phyloP scores from a whole-genome alignment of 2,113 vertebrate genomes.

The Ovis canadensis region DNA sequence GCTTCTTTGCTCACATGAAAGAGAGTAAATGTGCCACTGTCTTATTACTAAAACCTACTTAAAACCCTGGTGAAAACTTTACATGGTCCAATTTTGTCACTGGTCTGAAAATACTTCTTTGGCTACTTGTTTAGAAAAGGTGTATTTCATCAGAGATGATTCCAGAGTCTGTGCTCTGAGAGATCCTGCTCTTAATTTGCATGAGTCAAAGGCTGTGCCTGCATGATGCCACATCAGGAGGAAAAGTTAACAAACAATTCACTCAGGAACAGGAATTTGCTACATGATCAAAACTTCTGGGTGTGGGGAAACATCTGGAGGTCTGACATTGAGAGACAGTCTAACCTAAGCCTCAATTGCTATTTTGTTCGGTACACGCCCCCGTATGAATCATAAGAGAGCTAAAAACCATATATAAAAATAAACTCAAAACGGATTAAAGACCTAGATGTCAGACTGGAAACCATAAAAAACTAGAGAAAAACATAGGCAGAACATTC shows the following conservation, averaged over 20 bases:
- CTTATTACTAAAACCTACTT: neutral
- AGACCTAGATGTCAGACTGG: neutral
- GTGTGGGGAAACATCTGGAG: slow-evolving; percentile 42
- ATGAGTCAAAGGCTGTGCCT: neutral
- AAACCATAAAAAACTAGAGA: neutral
- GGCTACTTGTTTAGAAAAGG: neutral
- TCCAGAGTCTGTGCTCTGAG: neutral
- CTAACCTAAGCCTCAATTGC: slow-evolving; percentile 3
- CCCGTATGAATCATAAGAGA: slow-evolving; percentile 9
- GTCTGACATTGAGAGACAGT: slow-evolving; percentile 1
- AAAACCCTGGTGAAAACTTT: neutral
- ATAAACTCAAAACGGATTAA: neutral
- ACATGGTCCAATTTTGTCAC: neutral
- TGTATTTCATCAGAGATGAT: neutral
- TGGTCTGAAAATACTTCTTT: neutral
- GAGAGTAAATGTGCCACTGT: neutral
- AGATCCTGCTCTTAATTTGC: neutral
- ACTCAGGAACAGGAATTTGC: neutral
- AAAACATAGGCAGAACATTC: neutral
- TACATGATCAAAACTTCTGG: neutral
- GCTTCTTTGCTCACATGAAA: neutral
- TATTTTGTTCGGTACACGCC: slow-evolving; percentile 34
- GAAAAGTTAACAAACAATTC: neutral
- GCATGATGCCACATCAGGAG: neutral
- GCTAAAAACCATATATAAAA: neutral